Percentiles rank a stretch among this genome's conserved stretches.
Conservation (phyloP, 2,797 vertebrate species). For the Ptychadena robeensis region DNA sequence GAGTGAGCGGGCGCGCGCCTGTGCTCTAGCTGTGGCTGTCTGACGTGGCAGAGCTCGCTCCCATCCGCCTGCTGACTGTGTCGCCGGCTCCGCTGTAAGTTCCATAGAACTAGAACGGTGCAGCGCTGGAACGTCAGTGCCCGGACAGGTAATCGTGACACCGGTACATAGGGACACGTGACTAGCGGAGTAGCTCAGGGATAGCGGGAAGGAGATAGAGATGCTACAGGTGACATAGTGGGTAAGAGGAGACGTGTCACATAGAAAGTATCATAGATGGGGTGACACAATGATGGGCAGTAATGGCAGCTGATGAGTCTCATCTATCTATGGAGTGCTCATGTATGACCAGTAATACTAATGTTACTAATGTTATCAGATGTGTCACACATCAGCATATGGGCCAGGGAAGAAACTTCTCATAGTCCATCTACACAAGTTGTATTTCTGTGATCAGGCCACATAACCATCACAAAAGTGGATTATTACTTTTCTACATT, state of each 20-base stretch:
- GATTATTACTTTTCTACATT: too few relatives aligned
- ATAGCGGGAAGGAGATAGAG: background rate
- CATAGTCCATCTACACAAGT: too few relatives aligned
- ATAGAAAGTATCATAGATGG: too few relatives aligned
- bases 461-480: too few relatives aligned
- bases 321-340: too few relatives aligned
- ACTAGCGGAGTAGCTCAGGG: background rate
- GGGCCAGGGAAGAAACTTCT: too few relatives aligned
- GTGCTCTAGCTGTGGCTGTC: conserved; percentile 47
- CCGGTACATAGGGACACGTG: background rate
- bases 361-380: too few relatives aligned
- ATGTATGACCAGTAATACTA: too few relatives aligned
- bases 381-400: too few relatives aligned
- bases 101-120: conserved; percentile 25
- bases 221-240: background rate
- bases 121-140: background rate
- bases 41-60: conserved; percentile 58
- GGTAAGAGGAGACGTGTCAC: background rate
- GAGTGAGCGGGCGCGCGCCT: background rate
- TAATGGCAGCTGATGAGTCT: too few relatives aligned
- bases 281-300: too few relatives aligned
- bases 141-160: conserved; percentile 33
- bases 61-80: background rate
- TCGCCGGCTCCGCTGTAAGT: conserved; percentile 52
- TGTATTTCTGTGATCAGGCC: too few relatives aligned